Percentiles rank a stretch among this genome's conserved stretches.
Evolutionary conservation across 2,888 invertebrate species (phyloP).

Genomic region (Tillus elongatus): DNA sequence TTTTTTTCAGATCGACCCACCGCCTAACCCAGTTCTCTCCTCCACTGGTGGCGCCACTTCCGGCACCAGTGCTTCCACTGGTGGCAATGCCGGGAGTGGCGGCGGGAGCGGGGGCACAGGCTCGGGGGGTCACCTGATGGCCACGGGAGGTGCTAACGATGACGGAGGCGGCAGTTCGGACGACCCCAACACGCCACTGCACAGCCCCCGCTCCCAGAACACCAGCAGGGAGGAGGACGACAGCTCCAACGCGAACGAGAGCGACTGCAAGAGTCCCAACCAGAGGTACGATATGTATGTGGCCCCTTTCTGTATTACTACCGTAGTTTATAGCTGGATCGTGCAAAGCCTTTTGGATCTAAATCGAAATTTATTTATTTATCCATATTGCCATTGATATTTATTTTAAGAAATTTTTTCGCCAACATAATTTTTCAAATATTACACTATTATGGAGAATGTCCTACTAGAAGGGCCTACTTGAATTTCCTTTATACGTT

Average conservation of each 20-base stretch:
- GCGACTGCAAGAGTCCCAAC: constrained; percentile 61
- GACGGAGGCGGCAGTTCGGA: constrained; percentile 37
- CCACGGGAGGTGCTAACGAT: constrained; percentile 20
- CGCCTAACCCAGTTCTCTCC: constrained; percentile 4
- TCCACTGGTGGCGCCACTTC: constrained; percentile 24
- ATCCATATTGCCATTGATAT: too few relatives aligned
- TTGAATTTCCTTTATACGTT: too few relatives aligned
- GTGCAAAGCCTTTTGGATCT: too few relatives aligned
- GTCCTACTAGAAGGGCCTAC: too few relatives aligned
- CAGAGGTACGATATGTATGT: constrained; percentile 47
- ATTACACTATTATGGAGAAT: too few relatives aligned
- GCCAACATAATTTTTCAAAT: too few relatives aligned
- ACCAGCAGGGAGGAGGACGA: constrained; percentile 59
- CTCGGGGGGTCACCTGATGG: constrained; percentile 22
- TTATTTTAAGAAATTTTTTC: too few relatives aligned
- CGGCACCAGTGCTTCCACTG: constrained; percentile 19
- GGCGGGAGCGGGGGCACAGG: constrained; percentile 19
- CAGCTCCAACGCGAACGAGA: constrained; percentile 59
- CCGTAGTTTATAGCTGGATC: too few relatives aligned
- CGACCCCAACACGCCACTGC: constrained; percentile 38
- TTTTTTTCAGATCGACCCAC: constrained; percentile 20
- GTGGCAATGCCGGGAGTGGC: constrained; percentile 17
- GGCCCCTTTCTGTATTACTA: too few relatives aligned
- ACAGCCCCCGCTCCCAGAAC: constrained; percentile 48
- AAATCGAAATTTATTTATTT: too few relatives aligned